phyloP scores from a whole-genome alignment of 2,113 vertebrate species.

The Echinops telfairi region DNA sequence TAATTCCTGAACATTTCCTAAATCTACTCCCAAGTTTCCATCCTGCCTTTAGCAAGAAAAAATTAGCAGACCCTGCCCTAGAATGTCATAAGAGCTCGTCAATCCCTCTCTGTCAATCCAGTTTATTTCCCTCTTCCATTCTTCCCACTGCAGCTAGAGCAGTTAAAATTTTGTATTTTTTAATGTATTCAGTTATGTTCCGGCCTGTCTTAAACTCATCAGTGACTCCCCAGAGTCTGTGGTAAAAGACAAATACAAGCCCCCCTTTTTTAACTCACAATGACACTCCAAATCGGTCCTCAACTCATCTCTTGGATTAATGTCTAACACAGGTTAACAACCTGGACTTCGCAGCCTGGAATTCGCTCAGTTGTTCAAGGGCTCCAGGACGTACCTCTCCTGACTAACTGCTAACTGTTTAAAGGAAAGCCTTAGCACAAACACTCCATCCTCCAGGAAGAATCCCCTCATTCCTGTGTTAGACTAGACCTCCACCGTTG shows the following conservation, averaged over 20 bases:
- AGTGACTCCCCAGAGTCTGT: not conserved
- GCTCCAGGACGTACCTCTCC: not conserved
- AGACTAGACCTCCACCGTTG: not conserved
- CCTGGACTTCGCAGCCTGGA: not conserved
- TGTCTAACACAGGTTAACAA: not conserved
- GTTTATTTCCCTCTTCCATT: not conserved
- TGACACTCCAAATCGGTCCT: not conserved
- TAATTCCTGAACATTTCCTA: not conserved
- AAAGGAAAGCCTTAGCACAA: slow-evolving; percentile 9
- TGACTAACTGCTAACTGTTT: not conserved
- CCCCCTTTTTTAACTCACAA: not conserved
- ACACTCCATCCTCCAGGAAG: slow-evolving; percentile 1
- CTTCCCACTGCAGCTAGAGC: not conserved
- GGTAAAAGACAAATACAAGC: not conserved
- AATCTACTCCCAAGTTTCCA: not conserved
- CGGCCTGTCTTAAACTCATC: not conserved
- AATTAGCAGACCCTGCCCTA: not conserved
- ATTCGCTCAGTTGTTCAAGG: not conserved
- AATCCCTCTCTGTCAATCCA: not conserved
- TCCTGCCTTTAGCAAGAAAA: not conserved
- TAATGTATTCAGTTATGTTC: not conserved
- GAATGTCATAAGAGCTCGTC: not conserved
- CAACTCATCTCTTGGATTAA: not conserved
- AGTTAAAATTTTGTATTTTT: not conserved
- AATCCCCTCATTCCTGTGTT: not conserved